phyloP scores from a whole-genome alignment of 1,140 invertebrate genomes.

The Drosophila tropicalis region DNA sequence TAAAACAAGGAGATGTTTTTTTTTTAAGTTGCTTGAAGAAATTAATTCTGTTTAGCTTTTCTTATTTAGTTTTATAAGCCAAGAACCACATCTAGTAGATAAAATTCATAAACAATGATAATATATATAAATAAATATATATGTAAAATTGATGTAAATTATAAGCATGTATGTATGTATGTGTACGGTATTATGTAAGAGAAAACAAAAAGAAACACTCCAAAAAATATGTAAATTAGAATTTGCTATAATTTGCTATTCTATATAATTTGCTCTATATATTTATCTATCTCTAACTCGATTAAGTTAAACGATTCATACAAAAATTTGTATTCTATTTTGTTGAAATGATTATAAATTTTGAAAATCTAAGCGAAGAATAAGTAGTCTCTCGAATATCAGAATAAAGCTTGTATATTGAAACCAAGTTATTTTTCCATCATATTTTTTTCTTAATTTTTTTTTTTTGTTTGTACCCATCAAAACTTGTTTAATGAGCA shows the following conservation, averaged over 20 bases:
- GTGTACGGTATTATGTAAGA: constrained; percentile 45
- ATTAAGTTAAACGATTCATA: constrained; percentile 28
- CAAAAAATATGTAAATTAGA: constrained; percentile 75
- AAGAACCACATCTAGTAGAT: constrained; percentile 61
- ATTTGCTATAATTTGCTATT: constrained; percentile 44
- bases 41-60: constrained; percentile 39
- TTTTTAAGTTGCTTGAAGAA: constrained; percentile 45
- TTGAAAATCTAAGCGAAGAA: neutral
- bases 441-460: constrained; percentile 14
- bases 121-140: constrained; percentile 61
- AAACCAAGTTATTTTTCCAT: constrained; percentile 28
- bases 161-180: constrained; percentile 67
- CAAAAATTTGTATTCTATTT: constrained; percentile 20
- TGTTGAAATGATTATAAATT: constrained; percentile 15
- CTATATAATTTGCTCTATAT: constrained; percentile 48
- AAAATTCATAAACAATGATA: constrained; percentile 51
- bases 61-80: constrained; percentile 56
- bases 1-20: constrained; percentile 19
- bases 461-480: constrained; percentile 16
- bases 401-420: constrained; percentile 77
- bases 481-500: constrained; percentile 31
- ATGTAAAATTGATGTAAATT: constrained; percentile 76
- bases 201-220: constrained; percentile 62
- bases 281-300: constrained; percentile 1
- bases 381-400: constrained; percentile 43